phyloP scores from a whole-genome alignment of 2,797 vertebrate species.

The Perdix hodgsoniae region DNA sequence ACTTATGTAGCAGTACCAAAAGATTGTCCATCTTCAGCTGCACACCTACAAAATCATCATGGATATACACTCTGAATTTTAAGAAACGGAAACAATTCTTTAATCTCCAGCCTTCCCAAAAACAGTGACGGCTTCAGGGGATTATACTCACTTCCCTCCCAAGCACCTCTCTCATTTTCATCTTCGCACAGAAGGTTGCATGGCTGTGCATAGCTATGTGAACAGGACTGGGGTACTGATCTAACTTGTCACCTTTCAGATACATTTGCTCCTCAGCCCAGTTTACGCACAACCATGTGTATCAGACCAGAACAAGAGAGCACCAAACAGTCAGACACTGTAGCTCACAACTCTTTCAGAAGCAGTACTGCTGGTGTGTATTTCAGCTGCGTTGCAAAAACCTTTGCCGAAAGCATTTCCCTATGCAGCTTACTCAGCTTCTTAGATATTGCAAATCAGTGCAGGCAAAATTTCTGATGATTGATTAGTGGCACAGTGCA shows the following conservation, averaged over 20 bases:
- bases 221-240: not conserved
- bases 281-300: not conserved
- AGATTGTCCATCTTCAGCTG: not conserved
- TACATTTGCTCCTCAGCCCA: not conserved
- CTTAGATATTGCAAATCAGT: not conserved
- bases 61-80: not conserved
- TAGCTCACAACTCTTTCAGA: not conserved
- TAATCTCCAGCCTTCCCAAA: not conserved
- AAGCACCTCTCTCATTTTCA: not conserved
- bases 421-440: not conserved
- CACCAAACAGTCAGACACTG: not conserved
- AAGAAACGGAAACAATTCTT: not conserved
- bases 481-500: not conserved
- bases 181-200: not conserved
- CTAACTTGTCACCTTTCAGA: not conserved
- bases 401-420: not conserved
- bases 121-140: not conserved
- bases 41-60: not conserved
- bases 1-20: not conserved
- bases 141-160: not conserved
- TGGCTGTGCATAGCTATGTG: not conserved
- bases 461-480: not conserved
- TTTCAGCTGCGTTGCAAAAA: not conserved
- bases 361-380: not conserved
- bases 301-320: not conserved